Percentiles rank a stretch among this genome's conserved stretches.
Conservation (phyloP, 92 coral and sea anemone genomes). For the Phenganax stokvisi region DNA sequence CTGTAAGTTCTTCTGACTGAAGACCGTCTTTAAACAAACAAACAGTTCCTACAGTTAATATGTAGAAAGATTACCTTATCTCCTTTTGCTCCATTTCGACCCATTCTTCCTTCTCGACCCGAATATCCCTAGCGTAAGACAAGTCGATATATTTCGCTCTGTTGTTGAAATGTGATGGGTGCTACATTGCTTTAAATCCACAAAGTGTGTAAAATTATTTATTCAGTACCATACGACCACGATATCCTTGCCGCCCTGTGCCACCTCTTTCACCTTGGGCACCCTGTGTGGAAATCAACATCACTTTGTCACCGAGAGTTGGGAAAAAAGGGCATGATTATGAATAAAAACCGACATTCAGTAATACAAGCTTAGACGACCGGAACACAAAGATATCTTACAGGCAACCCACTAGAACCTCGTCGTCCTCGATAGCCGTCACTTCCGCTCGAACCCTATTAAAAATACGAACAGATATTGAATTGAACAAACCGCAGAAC, state of each 20-base stretch:
- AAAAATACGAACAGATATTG: neutral
- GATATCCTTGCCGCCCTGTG: conserved; percentile 18
- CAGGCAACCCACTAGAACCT: conserved; percentile 18
- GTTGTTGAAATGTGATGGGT: too few species aligned
- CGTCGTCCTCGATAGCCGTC: conserved; percentile 15
- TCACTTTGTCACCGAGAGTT: neutral
- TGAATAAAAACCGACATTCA: too few species aligned
- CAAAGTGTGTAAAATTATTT: neutral
- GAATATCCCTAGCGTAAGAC: neutral
- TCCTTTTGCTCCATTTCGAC: neutral
- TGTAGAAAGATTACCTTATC: neutral
- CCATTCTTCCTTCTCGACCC: conserved; percentile 4
- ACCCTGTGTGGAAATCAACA: neutral
- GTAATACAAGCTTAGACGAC: too few species aligned
- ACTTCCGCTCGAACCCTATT: conserved; percentile 14
- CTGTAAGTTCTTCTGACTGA: too few species aligned
- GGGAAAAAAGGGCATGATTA: too few species aligned
- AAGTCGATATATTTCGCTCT: neutral
- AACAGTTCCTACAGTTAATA: too few species aligned
- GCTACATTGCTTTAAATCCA: too few species aligned
- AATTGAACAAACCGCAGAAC: too few species aligned
- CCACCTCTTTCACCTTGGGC: neutral
- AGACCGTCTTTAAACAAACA: too few species aligned
- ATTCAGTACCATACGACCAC: neutral
- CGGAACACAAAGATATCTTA: neutral